Conservation (phyloP, 2,113 vertebrate genomes). For the Cairina moschata region DNA sequence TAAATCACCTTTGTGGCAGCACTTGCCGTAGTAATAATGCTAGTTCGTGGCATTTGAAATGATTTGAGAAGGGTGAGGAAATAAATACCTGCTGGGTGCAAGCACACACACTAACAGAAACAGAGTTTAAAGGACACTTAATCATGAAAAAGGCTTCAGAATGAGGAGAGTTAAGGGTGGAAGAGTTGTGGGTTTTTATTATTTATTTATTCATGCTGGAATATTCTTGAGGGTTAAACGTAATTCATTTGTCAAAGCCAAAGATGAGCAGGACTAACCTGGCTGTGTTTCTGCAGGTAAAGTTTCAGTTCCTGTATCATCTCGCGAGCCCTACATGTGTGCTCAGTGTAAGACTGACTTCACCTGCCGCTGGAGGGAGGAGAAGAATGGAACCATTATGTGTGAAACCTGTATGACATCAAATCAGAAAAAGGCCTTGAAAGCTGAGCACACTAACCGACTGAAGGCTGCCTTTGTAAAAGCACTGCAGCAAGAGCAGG, state of each 20-base stretch:
- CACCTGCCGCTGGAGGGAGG: constrained; percentile 97
- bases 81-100: neutral
- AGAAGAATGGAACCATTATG: constrained; percentile 90
- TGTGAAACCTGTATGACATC: constrained; percentile 97
- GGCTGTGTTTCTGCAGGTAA: constrained; percentile 75
- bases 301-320: constrained; percentile 64
- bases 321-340: constrained; percentile 92
- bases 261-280: neutral
- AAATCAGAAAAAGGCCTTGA: constrained; percentile 95
- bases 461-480: constrained; percentile 98
- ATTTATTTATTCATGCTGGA: neutral
- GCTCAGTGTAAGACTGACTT: constrained; percentile 98
- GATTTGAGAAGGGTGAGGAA: neutral
- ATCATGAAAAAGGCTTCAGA: neutral
- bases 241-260: accelerated
- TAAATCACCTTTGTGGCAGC: neutral
- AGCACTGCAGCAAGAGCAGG: constrained; percentile 97
- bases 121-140: neutral
- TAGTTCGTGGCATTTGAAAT: neutral
- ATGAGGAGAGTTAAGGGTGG: neutral
- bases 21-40: neutral
- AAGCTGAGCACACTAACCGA: constrained; percentile 94
- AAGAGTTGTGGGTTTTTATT: neutral
- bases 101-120: accelerated
- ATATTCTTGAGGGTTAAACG: neutral